Evolutionary conservation across 2,797 vertebrate genomes (phyloP).

Genomic region (Picus viridis): DNA sequence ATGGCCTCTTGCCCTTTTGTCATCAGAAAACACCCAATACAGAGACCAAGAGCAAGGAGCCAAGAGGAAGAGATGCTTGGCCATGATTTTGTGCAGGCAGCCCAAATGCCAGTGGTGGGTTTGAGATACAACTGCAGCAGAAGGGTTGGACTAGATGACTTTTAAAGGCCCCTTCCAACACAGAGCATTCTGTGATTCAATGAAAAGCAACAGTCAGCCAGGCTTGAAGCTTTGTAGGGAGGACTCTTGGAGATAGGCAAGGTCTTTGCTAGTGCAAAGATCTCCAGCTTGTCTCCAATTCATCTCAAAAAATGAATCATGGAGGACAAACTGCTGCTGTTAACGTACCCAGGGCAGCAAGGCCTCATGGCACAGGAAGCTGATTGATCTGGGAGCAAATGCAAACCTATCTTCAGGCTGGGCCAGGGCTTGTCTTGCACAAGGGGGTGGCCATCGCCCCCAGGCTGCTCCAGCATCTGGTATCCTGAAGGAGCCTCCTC

Average conservation of each 20-base stretch:
- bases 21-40: background rate
- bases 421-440: background rate
- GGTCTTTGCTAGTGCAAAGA: background rate
- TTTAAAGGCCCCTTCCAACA: too few relatives aligned
- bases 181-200: too few relatives aligned
- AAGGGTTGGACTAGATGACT: too few relatives aligned
- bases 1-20: accelerated
- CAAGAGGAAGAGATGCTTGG: background rate
- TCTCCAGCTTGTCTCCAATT: background rate
- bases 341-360: accelerated
- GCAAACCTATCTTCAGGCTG: accelerated
- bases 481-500: background rate
- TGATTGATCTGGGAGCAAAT: background rate
- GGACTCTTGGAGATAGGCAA: background rate
- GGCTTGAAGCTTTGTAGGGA: background rate
- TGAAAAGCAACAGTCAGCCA: accelerated
- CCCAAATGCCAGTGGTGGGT: background rate
- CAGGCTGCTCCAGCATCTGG: background rate
- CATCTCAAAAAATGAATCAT: accelerated
- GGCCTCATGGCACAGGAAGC: accelerated
- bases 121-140: background rate
- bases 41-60: background rate
- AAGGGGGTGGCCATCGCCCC: background rate
- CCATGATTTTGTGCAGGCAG: background rate
- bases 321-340: background rate